phyloP scores from a whole-genome alignment of 2,888 invertebrate genomes.

The Drosophila aldrichi region DNA sequence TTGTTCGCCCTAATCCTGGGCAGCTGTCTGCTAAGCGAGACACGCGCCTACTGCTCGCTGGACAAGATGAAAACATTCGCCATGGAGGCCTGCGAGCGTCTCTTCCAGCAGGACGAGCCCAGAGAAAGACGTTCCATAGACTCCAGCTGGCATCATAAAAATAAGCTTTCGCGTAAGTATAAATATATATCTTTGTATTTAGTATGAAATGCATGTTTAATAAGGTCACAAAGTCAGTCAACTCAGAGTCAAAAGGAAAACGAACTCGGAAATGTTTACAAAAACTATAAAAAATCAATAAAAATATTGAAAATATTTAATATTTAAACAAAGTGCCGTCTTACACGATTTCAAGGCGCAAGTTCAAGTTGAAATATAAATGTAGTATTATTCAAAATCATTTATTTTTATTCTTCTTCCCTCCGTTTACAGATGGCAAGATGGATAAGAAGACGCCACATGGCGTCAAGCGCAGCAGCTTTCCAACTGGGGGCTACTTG shows the following conservation, averaged over 20 bases:
- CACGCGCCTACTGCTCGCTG: constrained; percentile 77
- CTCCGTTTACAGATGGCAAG: constrained; percentile 74
- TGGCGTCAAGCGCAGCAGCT: constrained; percentile 77
- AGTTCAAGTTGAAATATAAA: constrained; percentile 59
- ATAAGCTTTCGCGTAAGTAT: constrained; percentile 76
- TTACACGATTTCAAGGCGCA: constrained; percentile 72
- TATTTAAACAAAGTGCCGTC: constrained; percentile 41
- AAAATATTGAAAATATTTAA: constrained; percentile 5
- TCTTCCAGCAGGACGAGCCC: constrained; percentile 78
- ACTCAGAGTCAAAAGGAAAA: constrained; percentile 52
- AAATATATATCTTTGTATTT: not conserved
- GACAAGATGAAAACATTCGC: constrained; percentile 83
- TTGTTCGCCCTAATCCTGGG: constrained; percentile 49
- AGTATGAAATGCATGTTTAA: constrained; percentile 26
- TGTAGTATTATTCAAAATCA: constrained; percentile 17
- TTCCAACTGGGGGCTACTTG: constrained; percentile 82
- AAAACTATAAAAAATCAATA: constrained; percentile 26
- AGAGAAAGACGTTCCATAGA: constrained; percentile 77
- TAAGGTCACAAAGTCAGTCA: constrained; percentile 82
- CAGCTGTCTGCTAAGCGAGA: constrained; percentile 42
- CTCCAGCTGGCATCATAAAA: constrained; percentile 57
- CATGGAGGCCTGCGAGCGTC: constrained; percentile 83
- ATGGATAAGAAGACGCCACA: constrained; percentile 63
- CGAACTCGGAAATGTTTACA: constrained; percentile 55
- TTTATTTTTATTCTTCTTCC: not conserved